phyloP scores from a whole-genome alignment of 2,113 vertebrate genomes.

The Melanostigma gelatinosum region DNA sequence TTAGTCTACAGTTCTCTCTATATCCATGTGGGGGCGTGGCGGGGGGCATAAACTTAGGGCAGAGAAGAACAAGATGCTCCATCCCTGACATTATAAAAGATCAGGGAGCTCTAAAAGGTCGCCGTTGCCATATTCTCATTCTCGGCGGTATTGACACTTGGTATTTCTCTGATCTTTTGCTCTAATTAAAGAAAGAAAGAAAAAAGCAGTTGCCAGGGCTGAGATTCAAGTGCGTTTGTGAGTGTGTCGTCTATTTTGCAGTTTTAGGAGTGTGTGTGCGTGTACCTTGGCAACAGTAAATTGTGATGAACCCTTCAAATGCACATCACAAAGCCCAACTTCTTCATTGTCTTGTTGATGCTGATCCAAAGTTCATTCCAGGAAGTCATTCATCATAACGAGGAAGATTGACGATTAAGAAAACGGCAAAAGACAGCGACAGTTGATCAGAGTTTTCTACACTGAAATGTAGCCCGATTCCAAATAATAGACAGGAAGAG shows the following conservation, averaged over 20 bases:
- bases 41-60: constrained; percentile 55
- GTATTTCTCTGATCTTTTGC: constrained; percentile 86
- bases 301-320: constrained; percentile 23
- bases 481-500: constrained; percentile 4
- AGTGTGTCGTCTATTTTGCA: constrained; percentile 29
- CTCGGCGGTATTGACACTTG: constrained; percentile 82
- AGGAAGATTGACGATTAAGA: constrained; percentile 20
- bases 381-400: constrained; percentile 17
- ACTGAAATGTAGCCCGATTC: constrained; percentile 7
- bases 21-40: constrained; percentile 71
- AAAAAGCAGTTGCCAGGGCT: constrained; percentile 77
- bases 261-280: background rate
- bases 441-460: constrained; percentile 8
- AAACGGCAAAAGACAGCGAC: background rate
- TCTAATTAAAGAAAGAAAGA: constrained; percentile 83
- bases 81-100: constrained; percentile 84
- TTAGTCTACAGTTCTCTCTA: constrained; percentile 62
- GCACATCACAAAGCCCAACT: constrained; percentile 9
- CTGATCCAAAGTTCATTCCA: constrained; percentile 24
- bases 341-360: background rate
- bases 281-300: constrained; percentile 19
- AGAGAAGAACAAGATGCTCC: constrained; percentile 74
- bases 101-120: constrained; percentile 83
- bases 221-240: constrained; percentile 57
- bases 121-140: constrained; percentile 80